phyloP scores from a whole-genome alignment of 2,113 vertebrate genomes.

The Scophthalmus maximus region DNA sequence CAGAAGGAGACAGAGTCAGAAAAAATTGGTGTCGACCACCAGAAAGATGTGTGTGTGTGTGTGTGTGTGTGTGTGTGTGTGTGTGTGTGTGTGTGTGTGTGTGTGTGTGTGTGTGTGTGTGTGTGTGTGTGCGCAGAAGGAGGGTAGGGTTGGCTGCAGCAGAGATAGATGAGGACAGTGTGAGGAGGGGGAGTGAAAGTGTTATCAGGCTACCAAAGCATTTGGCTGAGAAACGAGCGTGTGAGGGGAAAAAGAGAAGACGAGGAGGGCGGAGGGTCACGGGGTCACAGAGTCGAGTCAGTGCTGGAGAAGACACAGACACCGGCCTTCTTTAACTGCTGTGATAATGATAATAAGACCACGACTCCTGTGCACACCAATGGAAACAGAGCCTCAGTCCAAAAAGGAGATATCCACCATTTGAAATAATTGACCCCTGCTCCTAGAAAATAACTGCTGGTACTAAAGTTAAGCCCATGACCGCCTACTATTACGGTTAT shows the following conservation, averaged over 20 bases:
- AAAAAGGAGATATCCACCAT: conserved; percentile 40
- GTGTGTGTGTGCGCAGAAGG: conserved; percentile 1
- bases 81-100: neutral
- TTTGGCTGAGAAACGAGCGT: conserved; percentile 62
- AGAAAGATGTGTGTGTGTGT: conserved; percentile 4
- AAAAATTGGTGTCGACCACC: conserved; percentile 6
- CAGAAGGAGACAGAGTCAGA: conserved; percentile 14
- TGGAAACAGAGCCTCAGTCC: conserved; percentile 38
- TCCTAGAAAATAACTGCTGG: conserved; percentile 38
- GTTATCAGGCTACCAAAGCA: conserved; percentile 64
- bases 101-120: neutral
- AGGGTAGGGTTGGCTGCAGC: conserved; percentile 35
- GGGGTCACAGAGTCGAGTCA: conserved; percentile 60
- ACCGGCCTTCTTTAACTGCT: conserved; percentile 64
- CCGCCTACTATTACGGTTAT: conserved; percentile 46
- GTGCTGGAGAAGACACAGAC: conserved; percentile 73
- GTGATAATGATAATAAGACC: conserved; percentile 67
- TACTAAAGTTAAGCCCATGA: conserved; percentile 16
- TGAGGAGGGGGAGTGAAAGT: conserved; percentile 51
- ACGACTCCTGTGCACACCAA: conserved; percentile 37
- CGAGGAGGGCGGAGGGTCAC: conserved; percentile 37
- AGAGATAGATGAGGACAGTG: conserved; percentile 54
- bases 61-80: neutral
- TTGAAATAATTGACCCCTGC: conserved; percentile 54
- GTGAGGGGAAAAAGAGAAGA: conserved; percentile 41